Conservation (phyloP, 2,888 invertebrate genomes). For the Trilocha varians region DNA sequence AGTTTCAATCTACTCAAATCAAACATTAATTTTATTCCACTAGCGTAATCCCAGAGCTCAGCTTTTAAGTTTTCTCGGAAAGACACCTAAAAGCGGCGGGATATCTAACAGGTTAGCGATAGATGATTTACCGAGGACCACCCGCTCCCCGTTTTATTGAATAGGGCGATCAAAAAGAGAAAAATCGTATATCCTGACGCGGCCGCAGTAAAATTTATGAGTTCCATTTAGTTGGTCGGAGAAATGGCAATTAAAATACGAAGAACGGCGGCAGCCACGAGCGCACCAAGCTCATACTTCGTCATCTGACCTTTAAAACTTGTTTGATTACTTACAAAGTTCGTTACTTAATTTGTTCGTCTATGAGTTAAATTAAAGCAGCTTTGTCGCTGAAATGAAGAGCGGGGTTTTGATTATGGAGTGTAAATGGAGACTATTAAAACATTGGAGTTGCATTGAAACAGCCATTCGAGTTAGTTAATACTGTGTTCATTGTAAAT, state of each 20-base stretch:
- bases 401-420: not conserved
- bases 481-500: no score
- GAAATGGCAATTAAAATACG: slow-evolving; percentile 52
- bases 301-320: not conserved
- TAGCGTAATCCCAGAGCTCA: no score
- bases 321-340: not conserved
- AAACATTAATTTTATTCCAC: no score
- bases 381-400: not conserved
- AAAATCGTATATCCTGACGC: slow-evolving; percentile 64
- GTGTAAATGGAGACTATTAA: no score
- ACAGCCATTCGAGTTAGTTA: not conserved
- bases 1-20: no score
- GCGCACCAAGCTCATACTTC: not conserved
- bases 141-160: slow-evolving; percentile 51
- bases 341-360: not conserved
- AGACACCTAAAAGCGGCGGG: slow-evolving; percentile 27
- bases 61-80: not conserved
- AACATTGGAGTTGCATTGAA: no score
- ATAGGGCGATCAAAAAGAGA: slow-evolving; percentile 57
- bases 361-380: not conserved
- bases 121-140: slow-evolving; percentile 55
- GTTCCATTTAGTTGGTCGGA: slow-evolving; percentile 48
- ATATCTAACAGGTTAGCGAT: slow-evolving; percentile 31
- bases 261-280: not conserved
- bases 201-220: slow-evolving; percentile 50